phyloP scores from a whole-genome alignment of 2,113 vertebrate genomes.

The Nothocercus nigrocapillus region DNA sequence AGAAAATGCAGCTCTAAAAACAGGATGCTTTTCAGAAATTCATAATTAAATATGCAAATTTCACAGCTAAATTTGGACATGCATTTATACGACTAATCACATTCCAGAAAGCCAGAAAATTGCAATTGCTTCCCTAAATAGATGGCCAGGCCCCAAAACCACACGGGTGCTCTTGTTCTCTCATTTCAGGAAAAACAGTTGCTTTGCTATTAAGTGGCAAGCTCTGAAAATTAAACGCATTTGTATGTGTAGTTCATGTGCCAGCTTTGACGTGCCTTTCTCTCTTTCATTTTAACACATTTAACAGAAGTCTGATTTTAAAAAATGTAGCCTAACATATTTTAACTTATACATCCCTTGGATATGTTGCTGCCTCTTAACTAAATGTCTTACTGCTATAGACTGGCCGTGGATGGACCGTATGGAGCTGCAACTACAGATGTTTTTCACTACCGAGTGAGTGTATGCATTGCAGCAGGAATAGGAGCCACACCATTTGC shows the following conservation, averaged over 20 bases:
- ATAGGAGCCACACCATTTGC: slow-evolving; percentile 85
- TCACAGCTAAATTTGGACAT: slow-evolving; percentile 66
- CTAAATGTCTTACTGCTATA: slow-evolving; percentile 46
- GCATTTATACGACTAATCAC: slow-evolving; percentile 73
- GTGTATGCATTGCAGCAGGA: slow-evolving; percentile 81
- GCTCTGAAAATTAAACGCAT: slow-evolving; percentile 33
- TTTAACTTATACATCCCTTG: background rate
- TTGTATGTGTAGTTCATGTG: background rate
- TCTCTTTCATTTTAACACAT: background rate
- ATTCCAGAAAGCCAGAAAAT: slow-evolving; percentile 73
- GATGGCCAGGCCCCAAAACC: slow-evolving; percentile 51
- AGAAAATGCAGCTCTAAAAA: slow-evolving; percentile 54
- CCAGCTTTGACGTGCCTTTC: background rate
- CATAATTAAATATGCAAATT: slow-evolving; percentile 72
- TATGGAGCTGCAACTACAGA: slow-evolving; percentile 78
- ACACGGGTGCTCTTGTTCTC: slow-evolving; percentile 42
- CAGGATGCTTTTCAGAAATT: slow-evolving; percentile 68
- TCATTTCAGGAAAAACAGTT: slow-evolving; percentile 10
- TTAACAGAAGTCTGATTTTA: background rate
- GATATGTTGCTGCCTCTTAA: background rate
- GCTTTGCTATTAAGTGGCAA: slow-evolving; percentile 19
- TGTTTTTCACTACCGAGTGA: slow-evolving; percentile 77
- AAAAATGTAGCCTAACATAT: background rate
- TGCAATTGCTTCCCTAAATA: slow-evolving; percentile 68
- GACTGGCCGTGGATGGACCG: slow-evolving; percentile 82